phyloP scores from a whole-genome alignment of 2,888 invertebrate genomes.

The Amphiduros pacificus region DNA sequence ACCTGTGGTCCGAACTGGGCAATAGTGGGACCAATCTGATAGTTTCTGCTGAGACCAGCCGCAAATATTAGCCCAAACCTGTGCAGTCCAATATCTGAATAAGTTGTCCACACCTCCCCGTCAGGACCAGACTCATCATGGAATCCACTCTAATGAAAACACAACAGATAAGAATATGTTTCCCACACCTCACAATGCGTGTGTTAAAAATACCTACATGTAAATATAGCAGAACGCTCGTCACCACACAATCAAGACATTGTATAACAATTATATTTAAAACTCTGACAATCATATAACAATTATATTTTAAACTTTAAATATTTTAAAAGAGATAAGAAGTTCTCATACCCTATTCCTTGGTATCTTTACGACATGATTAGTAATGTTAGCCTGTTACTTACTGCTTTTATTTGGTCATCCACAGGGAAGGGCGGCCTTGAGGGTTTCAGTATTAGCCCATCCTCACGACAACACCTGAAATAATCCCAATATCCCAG shows the following conservation, averaged over 20 bases:
- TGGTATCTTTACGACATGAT: not conserved
- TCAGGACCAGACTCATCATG: conserved; percentile 25
- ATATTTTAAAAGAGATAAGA: no score
- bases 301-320: no score
- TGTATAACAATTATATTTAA: no score
- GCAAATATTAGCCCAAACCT: conserved; percentile 26
- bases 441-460: conserved; percentile 35
- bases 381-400: no score
- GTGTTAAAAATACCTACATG: no score
- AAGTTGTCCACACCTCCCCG: conserved; percentile 30
- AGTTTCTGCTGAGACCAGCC: conserved; percentile 10
- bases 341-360: no score
- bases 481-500: no score
- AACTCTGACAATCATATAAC: no score
- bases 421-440: conserved; percentile 38
- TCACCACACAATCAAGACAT: no score
- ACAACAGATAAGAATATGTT: no score
- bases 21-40: not conserved
- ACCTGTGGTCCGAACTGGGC: conserved; percentile 11
- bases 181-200: no score
- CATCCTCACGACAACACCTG: conserved; percentile 27
- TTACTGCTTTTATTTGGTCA: conserved; percentile 35
- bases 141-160: conserved; percentile 22
- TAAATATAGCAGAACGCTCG: no score
- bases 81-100: conserved; percentile 14